phyloP scores from a whole-genome alignment of 2,888 invertebrate genomes.

The Oscheius onirici region DNA sequence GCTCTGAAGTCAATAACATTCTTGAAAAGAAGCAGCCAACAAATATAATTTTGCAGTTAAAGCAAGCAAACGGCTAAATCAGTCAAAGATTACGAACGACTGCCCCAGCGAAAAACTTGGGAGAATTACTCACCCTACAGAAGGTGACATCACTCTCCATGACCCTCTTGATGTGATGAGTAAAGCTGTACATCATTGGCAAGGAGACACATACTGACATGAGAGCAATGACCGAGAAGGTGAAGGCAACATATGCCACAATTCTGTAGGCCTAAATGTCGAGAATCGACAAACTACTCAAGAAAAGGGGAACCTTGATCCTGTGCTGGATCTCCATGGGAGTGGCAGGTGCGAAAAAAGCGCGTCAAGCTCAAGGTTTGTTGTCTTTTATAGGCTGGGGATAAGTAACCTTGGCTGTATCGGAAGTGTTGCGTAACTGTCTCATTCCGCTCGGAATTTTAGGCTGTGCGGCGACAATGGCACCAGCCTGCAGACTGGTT shows the following conservation, averaged over 20 bases:
- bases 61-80: no score
- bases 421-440: constrained; percentile 9
- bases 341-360: background rate
- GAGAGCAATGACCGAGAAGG: constrained; percentile 3
- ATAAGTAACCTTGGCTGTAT: constrained; percentile 21
- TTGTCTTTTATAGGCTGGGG: constrained; percentile 2
- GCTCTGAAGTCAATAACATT: no score
- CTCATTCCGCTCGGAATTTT: constrained; percentile 8
- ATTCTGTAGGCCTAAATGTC: background rate
- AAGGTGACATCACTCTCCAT: constrained; percentile 2
- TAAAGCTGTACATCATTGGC: constrained; percentile 17
- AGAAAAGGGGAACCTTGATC: constrained; percentile 7
- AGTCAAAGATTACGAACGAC: no score
- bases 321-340: constrained; percentile 6
- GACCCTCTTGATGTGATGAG: background rate
- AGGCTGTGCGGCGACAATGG: background rate
- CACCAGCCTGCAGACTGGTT: constrained; percentile 1
- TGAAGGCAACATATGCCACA: constrained; percentile 5
- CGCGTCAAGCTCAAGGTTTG: background rate
- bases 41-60: background rate
- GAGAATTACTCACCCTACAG: background rate
- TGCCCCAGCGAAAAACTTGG: no score
- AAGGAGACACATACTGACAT: constrained; percentile 1
- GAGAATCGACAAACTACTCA: background rate
- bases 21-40: no score